These are phyloP conservation scores for Tetragonula carbonaria DNA, from an alignment of 2,888 invertebrate genomes.

Conservation along the genomic window DNA sequence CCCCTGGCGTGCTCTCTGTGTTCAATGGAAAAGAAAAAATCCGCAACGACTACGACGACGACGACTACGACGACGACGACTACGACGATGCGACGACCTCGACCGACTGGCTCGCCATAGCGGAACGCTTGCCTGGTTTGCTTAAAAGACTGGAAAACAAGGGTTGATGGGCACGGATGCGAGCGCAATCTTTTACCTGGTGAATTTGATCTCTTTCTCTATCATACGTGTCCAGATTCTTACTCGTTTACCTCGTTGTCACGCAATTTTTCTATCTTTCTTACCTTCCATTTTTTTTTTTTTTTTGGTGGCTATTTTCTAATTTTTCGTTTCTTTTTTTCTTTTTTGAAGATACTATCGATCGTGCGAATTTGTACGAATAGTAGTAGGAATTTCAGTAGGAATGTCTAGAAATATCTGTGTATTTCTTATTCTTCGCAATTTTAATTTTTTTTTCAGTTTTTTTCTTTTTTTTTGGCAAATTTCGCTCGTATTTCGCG, in stretches of 20 bases:
- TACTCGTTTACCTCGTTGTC: conserved; percentile 7
- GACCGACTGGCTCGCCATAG: conserved; percentile 13
- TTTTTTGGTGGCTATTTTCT: not conserved
- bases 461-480: no score
- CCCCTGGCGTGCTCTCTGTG: not conserved
- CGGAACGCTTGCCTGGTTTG: conserved; percentile 51
- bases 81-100: conserved; percentile 31
- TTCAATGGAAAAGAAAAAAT: conserved; percentile 34
- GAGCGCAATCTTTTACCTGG: conserved; percentile 62
- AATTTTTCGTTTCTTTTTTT: not conserved
- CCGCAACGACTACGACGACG: conserved; percentile 10
- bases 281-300: not conserved
- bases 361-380: not conserved
- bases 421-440: no score
- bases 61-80: conserved; percentile 25
- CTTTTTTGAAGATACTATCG: not conserved
- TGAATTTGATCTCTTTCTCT: conserved; percentile 46
- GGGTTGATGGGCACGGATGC: conserved; percentile 49
- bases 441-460: no score
- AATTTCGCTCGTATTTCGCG: no score
- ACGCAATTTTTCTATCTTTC: not conserved
- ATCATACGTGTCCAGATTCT: conserved; percentile 8
- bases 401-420: no score
- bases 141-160: conserved; percentile 68
- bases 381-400: no score